Evolutionary conservation across 23 tunicate species (phyloP).

Genomic region (Styela plicata): DNA sequence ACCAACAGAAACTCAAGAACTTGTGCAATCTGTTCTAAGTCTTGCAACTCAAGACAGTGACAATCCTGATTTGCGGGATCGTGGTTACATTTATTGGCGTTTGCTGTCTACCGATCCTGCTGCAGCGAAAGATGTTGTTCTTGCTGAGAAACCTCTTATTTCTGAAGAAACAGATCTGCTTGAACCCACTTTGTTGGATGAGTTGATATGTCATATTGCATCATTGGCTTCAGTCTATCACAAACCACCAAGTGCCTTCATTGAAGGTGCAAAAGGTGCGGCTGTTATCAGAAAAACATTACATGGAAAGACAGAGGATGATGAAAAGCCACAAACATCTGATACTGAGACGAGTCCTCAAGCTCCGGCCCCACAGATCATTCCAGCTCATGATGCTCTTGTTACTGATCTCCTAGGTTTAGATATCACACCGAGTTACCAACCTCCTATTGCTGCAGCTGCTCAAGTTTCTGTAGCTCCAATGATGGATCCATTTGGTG

Average conservation of each 20-base stretch:
- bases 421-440: constrained; percentile 44
- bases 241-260: constrained; percentile 94
- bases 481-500: constrained; percentile 87
- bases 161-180: constrained; percentile 95
- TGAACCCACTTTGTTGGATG: constrained; percentile 96
- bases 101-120: constrained; percentile 98
- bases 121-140: constrained; percentile 98
- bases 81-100: constrained; percentile 99
- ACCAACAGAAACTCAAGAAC: constrained; percentile 96
- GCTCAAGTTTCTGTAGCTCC: constrained; percentile 38
- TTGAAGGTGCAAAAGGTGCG: constrained; percentile 88
- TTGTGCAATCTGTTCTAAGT: constrained; percentile 90
- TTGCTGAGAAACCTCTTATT: constrained; percentile 96
- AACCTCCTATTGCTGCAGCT: constrained; percentile 27
- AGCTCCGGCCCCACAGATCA: constrained; percentile 56
- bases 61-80: constrained; percentile 95
- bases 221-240: constrained; percentile 97
- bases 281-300: constrained; percentile 87
- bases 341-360: constrained; percentile 22
- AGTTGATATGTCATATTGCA: constrained; percentile 95
- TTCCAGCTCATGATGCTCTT: constrained; percentile 90
- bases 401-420: constrained; percentile 89
- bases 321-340: neutral
- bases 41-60: constrained; percentile 98
- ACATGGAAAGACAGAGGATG: constrained; percentile 25